These are phyloP conservation scores for Myathropa florea DNA, from an alignment of 2,888 invertebrate genomes.

Conservation along the genomic window DNA sequence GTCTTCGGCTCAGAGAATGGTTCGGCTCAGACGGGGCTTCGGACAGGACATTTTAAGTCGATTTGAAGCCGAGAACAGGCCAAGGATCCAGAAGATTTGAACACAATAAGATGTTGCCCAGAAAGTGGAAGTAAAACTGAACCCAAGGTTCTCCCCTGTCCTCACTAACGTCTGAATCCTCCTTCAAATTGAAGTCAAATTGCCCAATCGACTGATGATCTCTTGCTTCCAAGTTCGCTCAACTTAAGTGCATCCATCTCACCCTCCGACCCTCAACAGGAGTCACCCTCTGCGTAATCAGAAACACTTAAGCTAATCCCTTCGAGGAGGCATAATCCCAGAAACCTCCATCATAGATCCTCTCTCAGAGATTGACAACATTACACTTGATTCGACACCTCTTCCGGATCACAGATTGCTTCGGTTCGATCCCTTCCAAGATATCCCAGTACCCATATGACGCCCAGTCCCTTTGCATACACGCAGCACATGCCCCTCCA, in stretches of 20 bases:
- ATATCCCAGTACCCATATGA: neutral
- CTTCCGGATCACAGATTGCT: constrained; percentile 22
- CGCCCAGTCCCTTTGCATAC: neutral
- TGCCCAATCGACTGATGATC: too few relatives aligned
- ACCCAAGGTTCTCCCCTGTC: too few relatives aligned
- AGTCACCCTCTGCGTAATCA: neutral
- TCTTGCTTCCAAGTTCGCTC: too few relatives aligned
- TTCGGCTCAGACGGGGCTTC: too few relatives aligned
- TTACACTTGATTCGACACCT: constrained; percentile 40
- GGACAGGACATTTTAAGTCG: too few relatives aligned
- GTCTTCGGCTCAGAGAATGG: too few relatives aligned
- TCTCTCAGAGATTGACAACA: constrained; percentile 26
- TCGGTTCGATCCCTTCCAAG: neutral
- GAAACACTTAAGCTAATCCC: neutral
- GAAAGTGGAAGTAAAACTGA: too few relatives aligned
- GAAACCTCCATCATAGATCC: neutral
- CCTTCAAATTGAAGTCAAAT: too few relatives aligned
- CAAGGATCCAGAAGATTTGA: too few relatives aligned
- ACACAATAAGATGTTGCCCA: too few relatives aligned
- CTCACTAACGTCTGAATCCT: too few relatives aligned
- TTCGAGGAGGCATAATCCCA: neutral
- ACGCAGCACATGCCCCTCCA: constrained; percentile 23
- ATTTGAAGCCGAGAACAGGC: too few relatives aligned
- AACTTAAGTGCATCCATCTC: neutral
- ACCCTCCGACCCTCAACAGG: neutral